Evolutionary conservation across 2,797 vertebrate species (phyloP).

Genomic region (Meriones psammophilus): DNA sequence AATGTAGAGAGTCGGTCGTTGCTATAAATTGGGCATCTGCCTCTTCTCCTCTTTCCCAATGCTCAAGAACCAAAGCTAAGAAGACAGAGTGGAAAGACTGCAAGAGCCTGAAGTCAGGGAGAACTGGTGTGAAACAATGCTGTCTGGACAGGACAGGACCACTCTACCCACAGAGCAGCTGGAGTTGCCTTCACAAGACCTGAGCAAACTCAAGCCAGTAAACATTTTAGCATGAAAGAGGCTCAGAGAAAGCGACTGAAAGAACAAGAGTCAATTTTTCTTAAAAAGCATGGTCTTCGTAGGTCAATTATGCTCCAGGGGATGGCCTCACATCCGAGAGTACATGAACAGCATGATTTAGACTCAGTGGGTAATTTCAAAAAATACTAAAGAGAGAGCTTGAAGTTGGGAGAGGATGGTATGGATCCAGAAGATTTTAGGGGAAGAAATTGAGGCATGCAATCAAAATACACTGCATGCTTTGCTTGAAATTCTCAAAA

Average conservation of each 20-base stretch:
- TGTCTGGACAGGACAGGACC: not conserved
- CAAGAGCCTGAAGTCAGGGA: not conserved
- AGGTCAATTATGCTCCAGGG: not conserved
- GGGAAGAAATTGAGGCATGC: not conserved
- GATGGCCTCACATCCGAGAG: not conserved
- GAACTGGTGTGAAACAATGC: not conserved
- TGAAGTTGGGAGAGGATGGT: not conserved
- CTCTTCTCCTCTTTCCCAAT: not conserved
- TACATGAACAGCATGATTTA: not conserved
- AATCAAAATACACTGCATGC: not conserved
- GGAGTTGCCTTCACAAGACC: not conserved
- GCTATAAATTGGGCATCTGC: not conserved
- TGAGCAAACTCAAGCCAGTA: not conserved
- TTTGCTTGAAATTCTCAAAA: not conserved
- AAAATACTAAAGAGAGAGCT: not conserved
- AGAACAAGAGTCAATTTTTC: not conserved
- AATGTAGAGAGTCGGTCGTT: not conserved
- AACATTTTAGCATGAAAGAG: not conserved
- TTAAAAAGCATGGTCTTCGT: not conserved
- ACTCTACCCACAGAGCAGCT: not conserved
- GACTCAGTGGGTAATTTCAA: not conserved
- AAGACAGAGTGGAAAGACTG: not conserved
- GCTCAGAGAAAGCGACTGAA: not conserved
- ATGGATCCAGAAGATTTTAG: not conserved
- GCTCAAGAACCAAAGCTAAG: not conserved